phyloP scores from a whole-genome alignment of 2,113 vertebrate species.

The Alectura lathami region DNA sequence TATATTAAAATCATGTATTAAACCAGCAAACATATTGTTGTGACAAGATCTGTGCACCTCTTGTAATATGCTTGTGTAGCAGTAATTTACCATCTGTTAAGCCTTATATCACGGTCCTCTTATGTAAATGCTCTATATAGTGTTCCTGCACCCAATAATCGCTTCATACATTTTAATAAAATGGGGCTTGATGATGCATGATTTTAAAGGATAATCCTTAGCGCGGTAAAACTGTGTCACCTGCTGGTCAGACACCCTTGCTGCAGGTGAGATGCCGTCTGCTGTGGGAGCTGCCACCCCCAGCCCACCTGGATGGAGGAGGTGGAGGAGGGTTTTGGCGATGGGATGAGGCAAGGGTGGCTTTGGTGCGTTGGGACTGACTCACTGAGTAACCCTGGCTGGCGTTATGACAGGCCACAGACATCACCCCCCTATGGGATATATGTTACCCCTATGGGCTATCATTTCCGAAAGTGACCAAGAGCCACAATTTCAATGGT shows the following conservation, averaged over 20 bases:
- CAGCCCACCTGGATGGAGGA: background rate
- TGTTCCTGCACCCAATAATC: background rate
- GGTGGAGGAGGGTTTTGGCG: background rate
- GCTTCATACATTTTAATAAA: background rate
- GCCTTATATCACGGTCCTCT: background rate
- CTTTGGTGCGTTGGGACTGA: background rate
- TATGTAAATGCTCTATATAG: constrained; percentile 8
- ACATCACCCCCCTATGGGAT: rapidly evolving
- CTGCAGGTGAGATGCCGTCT: background rate
- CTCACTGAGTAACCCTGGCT: background rate
- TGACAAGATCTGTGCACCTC: constrained; percentile 58
- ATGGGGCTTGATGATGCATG: background rate
- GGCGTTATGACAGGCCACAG: background rate
- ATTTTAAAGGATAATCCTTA: background rate
- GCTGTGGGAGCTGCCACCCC: background rate
- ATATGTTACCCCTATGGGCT: no score
- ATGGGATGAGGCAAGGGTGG: background rate
- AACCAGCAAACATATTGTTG: constrained; percentile 58
- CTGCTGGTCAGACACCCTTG: constrained; percentile 27
- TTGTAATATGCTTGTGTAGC: constrained; percentile 33
- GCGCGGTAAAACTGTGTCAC: constrained; percentile 2
- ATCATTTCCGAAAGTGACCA: background rate
- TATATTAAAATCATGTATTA: constrained; percentile 31
- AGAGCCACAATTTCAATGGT: background rate
- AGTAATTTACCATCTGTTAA: constrained; percentile 56